Evolutionary conservation across 37 sponge, comb jelly and placozoan genomes (phyloP).

Genomic region (Beroe ovata): DNA sequence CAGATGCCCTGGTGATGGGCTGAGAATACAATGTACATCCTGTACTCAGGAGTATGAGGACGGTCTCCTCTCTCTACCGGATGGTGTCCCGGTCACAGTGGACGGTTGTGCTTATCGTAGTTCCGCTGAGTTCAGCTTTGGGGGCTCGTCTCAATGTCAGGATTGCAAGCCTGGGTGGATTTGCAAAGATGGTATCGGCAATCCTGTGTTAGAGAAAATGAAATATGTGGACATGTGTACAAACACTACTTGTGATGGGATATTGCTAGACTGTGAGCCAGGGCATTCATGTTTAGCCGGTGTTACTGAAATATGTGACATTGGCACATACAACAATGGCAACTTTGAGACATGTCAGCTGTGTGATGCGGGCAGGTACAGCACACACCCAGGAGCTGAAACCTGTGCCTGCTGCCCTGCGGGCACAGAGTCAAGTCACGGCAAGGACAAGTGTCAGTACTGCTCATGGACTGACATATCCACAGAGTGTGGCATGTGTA

Average conservation of each 20-base stretch:
- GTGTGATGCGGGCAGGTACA: slow-evolving; percentile 19
- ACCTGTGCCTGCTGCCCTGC: slow-evolving; percentile 49
- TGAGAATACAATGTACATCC: slow-evolving; percentile 14
- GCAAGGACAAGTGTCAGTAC: slow-evolving; percentile 31
- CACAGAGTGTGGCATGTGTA: slow-evolving; percentile 27
- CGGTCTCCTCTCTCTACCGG: neutral
- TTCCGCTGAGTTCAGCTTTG: slow-evolving; percentile 31
- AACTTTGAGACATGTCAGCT: neutral
- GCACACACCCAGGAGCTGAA: neutral
- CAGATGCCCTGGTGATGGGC: slow-evolving; percentile 23
- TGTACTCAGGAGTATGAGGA: slow-evolving; percentile 25
- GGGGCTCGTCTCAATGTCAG: slow-evolving; percentile 11
- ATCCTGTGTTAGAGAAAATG: slow-evolving; percentile 13
- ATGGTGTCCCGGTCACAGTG: neutral
- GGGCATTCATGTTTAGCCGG: slow-evolving; percentile 42
- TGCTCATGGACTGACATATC: slow-evolving; percentile 6
- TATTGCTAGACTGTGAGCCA: slow-evolving; percentile 9
- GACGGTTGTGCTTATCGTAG: neutral
- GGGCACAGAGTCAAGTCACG: slow-evolving; percentile 31
- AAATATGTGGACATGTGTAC: slow-evolving; percentile 27
- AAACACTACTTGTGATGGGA: neutral
- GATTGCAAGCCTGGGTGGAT: slow-evolving; percentile 39
- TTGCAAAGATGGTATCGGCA: neutral
- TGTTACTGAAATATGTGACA: slow-evolving; percentile 8
- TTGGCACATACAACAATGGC: slow-evolving; percentile 29